These are phyloP conservation scores for Drepana arcuata DNA, from an alignment of 1,140 invertebrate species.

Conservation along the genomic window DNA sequence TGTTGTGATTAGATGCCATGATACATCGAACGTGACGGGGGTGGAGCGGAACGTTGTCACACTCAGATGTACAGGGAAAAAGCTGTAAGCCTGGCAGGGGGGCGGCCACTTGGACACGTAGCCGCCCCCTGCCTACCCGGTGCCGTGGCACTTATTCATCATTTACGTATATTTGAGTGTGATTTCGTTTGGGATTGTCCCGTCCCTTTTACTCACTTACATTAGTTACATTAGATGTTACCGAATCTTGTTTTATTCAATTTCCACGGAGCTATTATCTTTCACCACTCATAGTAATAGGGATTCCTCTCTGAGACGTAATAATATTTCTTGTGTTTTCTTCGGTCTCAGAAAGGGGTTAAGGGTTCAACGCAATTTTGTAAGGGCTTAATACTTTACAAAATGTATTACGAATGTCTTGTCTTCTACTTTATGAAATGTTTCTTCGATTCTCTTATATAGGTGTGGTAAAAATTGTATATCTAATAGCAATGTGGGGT, in stretches of 20 bases:
- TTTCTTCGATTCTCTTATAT: no score
- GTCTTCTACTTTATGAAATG: no score
- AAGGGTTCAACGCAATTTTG: constrained; percentile 11
- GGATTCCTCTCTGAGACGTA: constrained; percentile 31
- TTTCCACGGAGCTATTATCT: constrained; percentile 50
- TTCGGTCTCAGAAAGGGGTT: constrained; percentile 23
- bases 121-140: constrained; percentile 17
- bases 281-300: constrained; percentile 45
- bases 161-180: constrained; percentile 60
- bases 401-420: no score
- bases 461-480: no score
- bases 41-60: constrained; percentile 38
- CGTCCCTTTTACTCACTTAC: constrained; percentile 43
- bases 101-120: constrained; percentile 55
- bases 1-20: no score
- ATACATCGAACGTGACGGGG: constrained; percentile 20
- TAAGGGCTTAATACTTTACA: no score
- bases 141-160: constrained; percentile 40
- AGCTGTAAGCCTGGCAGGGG: constrained; percentile 17
- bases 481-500: no score
- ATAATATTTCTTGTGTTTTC: constrained; percentile 34
- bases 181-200: constrained; percentile 52
- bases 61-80: constrained; percentile 50
- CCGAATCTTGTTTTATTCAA: constrained; percentile 53
- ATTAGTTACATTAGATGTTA: constrained; percentile 50